These are phyloP conservation scores for Limnephilus auricula DNA, from an alignment of 2,888 invertebrate species.

Conservation along the genomic window DNA sequence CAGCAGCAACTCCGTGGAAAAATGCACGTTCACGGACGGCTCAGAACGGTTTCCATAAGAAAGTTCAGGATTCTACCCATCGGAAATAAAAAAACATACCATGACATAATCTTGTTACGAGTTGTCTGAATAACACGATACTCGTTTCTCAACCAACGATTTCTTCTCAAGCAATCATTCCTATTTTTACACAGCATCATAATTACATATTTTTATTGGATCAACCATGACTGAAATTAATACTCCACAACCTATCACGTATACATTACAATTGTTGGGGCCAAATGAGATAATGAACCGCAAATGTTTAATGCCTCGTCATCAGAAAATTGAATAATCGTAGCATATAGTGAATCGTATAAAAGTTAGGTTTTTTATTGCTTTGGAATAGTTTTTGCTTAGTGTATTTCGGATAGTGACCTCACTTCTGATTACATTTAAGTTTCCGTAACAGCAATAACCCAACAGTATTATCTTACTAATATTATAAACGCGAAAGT, in stretches of 20 bases:
- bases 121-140: background rate
- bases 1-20: no score
- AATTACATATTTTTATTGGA: background rate
- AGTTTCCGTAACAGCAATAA: no score
- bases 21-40: no score
- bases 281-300: background rate
- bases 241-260: background rate
- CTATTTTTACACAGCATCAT: background rate
- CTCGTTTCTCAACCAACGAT: background rate
- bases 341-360: background rate
- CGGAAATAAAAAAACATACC: background rate
- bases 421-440: background rate
- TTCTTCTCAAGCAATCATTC: no score
- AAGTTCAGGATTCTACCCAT: background rate
- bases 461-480: no score
- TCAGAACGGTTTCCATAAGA: no score
- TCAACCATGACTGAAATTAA: background rate
- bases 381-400: background rate
- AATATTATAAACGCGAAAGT: no score
- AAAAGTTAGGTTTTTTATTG: background rate
- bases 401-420: background rate
- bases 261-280: background rate
- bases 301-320: background rate
- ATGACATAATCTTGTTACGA: background rate
- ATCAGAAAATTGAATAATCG: background rate